Conservation (phyloP, 2,888 invertebrate genomes). For the Plebejus argus region DNA sequence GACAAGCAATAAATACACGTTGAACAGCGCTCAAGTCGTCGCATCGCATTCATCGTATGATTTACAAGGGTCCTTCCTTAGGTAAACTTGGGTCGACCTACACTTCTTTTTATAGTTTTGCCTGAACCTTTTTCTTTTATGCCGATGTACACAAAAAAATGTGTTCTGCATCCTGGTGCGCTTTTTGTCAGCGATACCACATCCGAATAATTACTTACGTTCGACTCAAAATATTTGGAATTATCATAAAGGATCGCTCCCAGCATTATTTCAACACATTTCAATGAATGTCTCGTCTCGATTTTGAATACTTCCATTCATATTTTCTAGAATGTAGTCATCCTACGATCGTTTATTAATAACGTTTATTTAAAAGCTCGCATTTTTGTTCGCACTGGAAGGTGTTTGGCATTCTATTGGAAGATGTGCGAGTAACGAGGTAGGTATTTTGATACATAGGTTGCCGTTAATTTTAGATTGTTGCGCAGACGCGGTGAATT, state of each 20-base stretch:
- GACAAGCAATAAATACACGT: constrained; percentile 76
- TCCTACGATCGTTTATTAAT: background rate
- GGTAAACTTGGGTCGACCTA: constrained; percentile 76
- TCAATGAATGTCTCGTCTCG: constrained; percentile 59
- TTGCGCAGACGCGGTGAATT: constrained; percentile 79
- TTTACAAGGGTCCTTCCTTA: constrained; percentile 80
- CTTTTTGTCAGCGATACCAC: constrained; percentile 78
- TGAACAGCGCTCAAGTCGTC: constrained; percentile 73
- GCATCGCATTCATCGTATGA: constrained; percentile 74
- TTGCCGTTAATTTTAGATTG: constrained; percentile 81
- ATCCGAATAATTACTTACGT: constrained; percentile 79
- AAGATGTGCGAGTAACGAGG: constrained; percentile 78
- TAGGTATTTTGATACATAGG: constrained; percentile 81
- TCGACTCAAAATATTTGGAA: constrained; percentile 79
- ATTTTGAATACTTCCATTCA: constrained; percentile 17
- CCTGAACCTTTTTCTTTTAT: constrained; percentile 72
- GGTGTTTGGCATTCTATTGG: constrained; percentile 81
- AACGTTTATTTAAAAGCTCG: constrained; percentile 24
- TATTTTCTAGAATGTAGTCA: constrained; percentile 6
- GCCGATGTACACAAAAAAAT: constrained; percentile 76
- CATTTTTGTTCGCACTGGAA: constrained; percentile 59
- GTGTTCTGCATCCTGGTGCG: constrained; percentile 76
- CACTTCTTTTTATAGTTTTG: constrained; percentile 78
- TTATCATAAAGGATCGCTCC: constrained; percentile 62
- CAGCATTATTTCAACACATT: constrained; percentile 66